Conservation (phyloP, 1,140 invertebrate species). For the Oedothorax gibbosus region DNA sequence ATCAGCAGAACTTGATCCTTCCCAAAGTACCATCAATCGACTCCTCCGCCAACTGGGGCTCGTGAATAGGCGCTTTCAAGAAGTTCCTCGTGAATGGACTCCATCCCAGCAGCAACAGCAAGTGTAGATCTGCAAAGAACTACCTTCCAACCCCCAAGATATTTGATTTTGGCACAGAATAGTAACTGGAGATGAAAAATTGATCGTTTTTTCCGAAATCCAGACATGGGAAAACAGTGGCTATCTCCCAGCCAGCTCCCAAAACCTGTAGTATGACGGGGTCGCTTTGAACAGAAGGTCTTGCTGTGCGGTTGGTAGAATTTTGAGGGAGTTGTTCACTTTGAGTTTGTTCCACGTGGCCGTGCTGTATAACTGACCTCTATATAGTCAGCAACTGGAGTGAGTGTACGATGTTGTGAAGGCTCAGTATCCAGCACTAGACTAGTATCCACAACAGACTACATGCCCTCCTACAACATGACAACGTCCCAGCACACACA, state of each 20-base stretch:
- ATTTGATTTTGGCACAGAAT: background rate
- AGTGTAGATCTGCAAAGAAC: conserved; percentile 4
- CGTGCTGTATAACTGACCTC: background rate
- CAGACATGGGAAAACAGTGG: background rate
- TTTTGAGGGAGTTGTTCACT: background rate
- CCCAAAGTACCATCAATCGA: background rate
- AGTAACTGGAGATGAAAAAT: background rate
- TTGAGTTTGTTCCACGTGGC: background rate
- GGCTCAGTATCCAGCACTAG: too few species aligned
- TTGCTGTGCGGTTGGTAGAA: background rate
- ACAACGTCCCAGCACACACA: background rate
- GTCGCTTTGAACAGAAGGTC: background rate
- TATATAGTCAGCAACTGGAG: background rate
- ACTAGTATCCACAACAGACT: too few species aligned
- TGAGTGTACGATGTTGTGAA: background rate
- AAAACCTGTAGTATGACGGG: background rate
- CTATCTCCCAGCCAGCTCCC: background rate
- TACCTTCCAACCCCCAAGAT: background rate
- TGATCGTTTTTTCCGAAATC: background rate
- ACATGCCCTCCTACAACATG: too few species aligned
- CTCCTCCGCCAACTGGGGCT: background rate
- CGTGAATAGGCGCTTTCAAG: background rate
- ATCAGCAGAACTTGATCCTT: too few species aligned
- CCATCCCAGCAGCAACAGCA: background rate
- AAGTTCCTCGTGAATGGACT: background rate